A percentile compares a stretch with the other conserved stretches of the same genome.
Evolutionary conservation across 2,797 vertebrate species (phyloP).

Genomic region (Xenops minutus): DNA sequence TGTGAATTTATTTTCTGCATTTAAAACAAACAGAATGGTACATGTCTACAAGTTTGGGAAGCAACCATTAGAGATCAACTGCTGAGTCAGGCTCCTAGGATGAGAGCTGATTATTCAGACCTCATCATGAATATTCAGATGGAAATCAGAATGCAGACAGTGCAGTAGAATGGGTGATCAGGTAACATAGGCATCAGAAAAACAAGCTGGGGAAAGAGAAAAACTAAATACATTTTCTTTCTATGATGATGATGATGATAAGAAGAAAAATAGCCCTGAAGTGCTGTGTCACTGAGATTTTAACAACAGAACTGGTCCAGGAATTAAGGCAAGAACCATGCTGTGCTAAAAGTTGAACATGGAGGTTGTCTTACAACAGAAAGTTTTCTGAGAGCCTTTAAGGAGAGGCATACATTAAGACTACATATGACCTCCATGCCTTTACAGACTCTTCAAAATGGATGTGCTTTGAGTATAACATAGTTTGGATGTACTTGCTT

Average conservation of each 20-base stretch:
- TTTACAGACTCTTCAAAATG: background rate
- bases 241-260: background rate
- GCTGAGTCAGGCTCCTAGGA: background rate
- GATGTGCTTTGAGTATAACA: background rate
- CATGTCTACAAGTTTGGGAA: background rate
- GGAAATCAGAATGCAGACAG: constrained; percentile 1
- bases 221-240: background rate
- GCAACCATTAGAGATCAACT: constrained; percentile 2
- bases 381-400: background rate
- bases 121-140: constrained; percentile 41
- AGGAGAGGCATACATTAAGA: background rate
- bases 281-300: background rate
- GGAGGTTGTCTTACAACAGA: background rate
- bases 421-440: background rate
- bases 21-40: background rate
- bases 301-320: background rate
- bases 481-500: background rate
- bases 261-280: background rate
- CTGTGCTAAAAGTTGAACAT: background rate
- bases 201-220: background rate
- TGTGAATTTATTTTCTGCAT: background rate
- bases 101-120: constrained; percentile 18
- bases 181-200: background rate
- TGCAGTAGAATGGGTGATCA: background rate
- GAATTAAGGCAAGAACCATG: background rate